Evolutionary conservation across 2,797 vertebrate genomes (phyloP).

Genomic region (Taeniopygia guttata): DNA sequence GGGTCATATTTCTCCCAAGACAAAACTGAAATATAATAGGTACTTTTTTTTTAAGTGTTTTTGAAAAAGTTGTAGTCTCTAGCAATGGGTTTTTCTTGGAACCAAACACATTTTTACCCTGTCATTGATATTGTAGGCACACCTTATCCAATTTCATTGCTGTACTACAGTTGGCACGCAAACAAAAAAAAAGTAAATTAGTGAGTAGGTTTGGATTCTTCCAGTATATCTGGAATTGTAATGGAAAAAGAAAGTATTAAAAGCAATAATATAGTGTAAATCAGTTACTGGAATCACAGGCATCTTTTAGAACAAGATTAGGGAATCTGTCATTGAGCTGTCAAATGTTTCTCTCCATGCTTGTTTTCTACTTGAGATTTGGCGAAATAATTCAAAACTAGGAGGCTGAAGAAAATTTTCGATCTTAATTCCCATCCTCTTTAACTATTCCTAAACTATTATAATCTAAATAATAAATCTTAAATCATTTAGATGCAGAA

Average conservation of each 20-base stretch:
- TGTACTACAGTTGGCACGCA: accelerated
- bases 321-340: neutral
- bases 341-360: neutral
- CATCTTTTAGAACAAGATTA: neutral
- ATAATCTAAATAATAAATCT: neutral
- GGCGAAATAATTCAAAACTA: neutral
- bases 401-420: neutral
- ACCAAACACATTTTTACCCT: neutral
- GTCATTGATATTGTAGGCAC: neutral
- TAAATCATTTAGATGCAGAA: neutral
- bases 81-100: neutral
- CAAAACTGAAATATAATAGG: neutral
- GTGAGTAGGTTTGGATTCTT: neutral
- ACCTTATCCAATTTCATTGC: neutral
- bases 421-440: neutral
- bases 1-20: neutral
- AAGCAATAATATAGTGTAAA: neutral
- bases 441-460: neutral
- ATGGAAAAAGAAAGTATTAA: neutral
- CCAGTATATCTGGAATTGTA: neutral
- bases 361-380: neutral
- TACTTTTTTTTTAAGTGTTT: neutral
- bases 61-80: neutral
- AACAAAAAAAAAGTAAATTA: neutral
- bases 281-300: neutral